phyloP scores from a whole-genome alignment of 2,113 vertebrate genomes.

The Smithornis capensis region DNA sequence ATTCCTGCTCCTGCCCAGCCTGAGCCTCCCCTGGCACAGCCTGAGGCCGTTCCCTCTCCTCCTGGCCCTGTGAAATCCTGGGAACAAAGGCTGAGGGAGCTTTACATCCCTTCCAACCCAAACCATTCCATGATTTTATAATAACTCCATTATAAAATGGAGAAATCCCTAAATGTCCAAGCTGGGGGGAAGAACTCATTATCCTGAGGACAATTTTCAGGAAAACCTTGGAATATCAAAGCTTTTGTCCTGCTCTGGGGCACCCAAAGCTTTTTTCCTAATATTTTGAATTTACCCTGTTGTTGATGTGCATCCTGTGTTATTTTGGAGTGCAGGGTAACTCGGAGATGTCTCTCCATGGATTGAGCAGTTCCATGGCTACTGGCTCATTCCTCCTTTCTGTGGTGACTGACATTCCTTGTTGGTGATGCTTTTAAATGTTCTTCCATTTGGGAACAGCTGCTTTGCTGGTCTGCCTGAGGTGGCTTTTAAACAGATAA shows the following conservation, averaged over 20 bases:
- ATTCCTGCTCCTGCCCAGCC: neutral
- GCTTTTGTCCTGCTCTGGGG: neutral
- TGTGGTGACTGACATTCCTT: accelerated
- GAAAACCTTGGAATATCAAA: neutral
- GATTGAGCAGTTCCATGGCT: neutral
- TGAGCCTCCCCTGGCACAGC: neutral
- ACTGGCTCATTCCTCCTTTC: accelerated
- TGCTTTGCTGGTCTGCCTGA: neutral
- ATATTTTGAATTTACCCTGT: neutral
- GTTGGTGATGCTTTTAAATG: neutral
- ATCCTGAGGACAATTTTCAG: neutral
- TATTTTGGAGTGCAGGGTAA: neutral
- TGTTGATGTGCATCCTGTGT: neutral
- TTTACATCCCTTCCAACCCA: neutral
- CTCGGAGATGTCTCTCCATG: accelerated
- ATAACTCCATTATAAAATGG: neutral
- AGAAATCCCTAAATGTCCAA: neutral
- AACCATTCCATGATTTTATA: neutral
- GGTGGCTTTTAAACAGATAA: neutral
- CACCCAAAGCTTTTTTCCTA: accelerated
- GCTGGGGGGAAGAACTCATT: neutral
- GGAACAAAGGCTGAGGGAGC: too few species aligned
- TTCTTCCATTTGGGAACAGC: neutral
- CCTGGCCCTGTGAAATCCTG: neutral
- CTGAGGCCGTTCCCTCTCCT: neutral